These are phyloP conservation scores for Eulemur mongoz DNA, from an alignment of 2,797 vertebrate species.

Conservation along the genomic window DNA sequence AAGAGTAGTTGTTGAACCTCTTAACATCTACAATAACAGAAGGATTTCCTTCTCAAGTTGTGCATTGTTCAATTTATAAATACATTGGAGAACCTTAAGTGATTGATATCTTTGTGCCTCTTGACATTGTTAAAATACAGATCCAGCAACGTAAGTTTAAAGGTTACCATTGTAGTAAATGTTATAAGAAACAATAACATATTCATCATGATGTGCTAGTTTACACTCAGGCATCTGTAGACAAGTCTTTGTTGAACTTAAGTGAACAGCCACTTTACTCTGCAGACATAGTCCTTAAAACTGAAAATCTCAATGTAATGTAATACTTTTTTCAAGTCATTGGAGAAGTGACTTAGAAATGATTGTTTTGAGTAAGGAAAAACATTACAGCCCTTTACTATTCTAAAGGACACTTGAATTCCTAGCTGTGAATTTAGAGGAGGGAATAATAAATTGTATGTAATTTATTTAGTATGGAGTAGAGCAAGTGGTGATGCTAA, in stretches of 20 bases:
- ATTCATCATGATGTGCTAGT: not conserved
- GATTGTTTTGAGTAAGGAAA: not conserved
- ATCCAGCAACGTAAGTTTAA: not conserved
- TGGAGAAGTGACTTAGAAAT: not conserved
- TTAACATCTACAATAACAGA: not conserved
- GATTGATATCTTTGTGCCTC: not conserved
- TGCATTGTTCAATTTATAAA: slow-evolving; percentile 36
- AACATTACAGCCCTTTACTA: not conserved
- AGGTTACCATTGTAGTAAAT: not conserved
- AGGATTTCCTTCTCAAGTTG: slow-evolving; percentile 26
- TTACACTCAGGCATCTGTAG: not conserved
- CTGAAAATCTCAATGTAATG: not conserved
- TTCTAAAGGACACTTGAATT: slow-evolving; percentile 29
- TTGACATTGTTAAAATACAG: slow-evolving; percentile 22
- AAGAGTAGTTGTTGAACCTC: slow-evolving; percentile 21
- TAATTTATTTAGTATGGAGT: not conserved
- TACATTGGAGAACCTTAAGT: not conserved
- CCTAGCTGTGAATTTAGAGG: not conserved
- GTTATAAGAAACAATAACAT: not conserved
- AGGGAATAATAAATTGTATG: not conserved
- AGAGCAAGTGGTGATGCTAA: not conserved
- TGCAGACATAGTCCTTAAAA: not conserved
- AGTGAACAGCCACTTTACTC: slow-evolving; percentile 57
- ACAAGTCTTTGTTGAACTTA: not conserved
- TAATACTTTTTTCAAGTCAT: not conserved